Conservation (phyloP, 2,797 vertebrate species). For the Argentina silus region DNA sequence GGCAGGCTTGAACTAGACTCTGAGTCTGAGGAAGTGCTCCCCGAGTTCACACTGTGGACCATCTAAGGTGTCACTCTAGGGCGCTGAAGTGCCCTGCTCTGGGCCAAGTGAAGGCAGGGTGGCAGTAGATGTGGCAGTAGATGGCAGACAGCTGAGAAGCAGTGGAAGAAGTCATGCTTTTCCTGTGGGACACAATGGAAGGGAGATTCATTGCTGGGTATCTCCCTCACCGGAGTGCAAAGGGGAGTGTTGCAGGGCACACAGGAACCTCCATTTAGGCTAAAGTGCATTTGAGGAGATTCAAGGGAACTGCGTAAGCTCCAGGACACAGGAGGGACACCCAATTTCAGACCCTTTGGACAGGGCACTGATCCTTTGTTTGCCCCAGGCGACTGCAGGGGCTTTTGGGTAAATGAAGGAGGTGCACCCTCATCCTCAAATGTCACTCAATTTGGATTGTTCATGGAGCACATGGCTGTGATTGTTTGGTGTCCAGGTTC, state of each 20-base stretch:
- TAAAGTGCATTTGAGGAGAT: constrained; percentile 83
- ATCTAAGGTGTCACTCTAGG: constrained; percentile 52
- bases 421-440: constrained; percentile 90
- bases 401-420: constrained; percentile 81
- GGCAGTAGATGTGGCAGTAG: constrained; percentile 50
- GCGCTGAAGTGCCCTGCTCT: constrained; percentile 37
- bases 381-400: constrained; percentile 57
- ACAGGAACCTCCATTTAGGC: constrained; percentile 81
- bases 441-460: constrained; percentile 95
- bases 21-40: constrained; percentile 73
- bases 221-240: constrained; percentile 86
- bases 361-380: constrained; percentile 79
- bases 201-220: constrained; percentile 72
- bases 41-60: constrained; percentile 63
- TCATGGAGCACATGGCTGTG: constrained; percentile 89
- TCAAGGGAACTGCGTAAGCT: constrained; percentile 80
- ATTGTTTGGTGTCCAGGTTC: constrained; percentile 14
- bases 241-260: constrained; percentile 89
- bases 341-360: constrained; percentile 90
- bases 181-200: constrained; percentile 72
- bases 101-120: constrained; percentile 47
- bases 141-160: constrained; percentile 70
- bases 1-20: constrained; percentile 75
- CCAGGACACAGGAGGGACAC: constrained; percentile 80
- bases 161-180: constrained; percentile 69